A percentile compares a stretch with the other conserved stretches of the same genome.
phyloP scores from a whole-genome alignment of 2,888 invertebrate species.

The Laothoe populi region DNA sequence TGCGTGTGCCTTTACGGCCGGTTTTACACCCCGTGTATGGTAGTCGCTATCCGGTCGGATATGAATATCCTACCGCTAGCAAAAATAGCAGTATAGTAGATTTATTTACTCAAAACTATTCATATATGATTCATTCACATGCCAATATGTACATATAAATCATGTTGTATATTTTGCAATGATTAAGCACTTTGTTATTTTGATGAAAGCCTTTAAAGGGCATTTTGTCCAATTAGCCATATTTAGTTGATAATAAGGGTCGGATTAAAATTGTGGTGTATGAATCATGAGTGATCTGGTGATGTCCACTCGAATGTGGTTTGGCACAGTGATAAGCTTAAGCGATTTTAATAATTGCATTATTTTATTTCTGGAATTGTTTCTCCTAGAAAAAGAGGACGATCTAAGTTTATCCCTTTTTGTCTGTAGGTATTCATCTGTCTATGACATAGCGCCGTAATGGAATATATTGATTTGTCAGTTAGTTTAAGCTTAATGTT shows the following conservation, averaged over 20 bases:
- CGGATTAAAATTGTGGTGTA: slow-evolving; percentile 50
- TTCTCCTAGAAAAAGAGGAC: too few species aligned
- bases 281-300: slow-evolving; percentile 52
- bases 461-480: too few species aligned
- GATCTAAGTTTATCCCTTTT: too few species aligned
- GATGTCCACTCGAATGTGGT: slow-evolving; percentile 31
- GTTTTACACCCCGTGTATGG: too few species aligned
- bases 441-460: too few species aligned
- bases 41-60: too few species aligned
- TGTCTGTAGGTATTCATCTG: too few species aligned
- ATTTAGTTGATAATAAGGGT: slow-evolving; percentile 41
- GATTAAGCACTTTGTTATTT: slow-evolving; percentile 42
- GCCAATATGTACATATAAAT: neutral
- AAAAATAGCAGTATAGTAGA: too few species aligned
- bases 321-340: slow-evolving; percentile 31
- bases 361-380: neutral
- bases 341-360: slow-evolving; percentile 33
- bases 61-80: too few species aligned
- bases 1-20: too few species aligned
- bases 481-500: too few species aligned
- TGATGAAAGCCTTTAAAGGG: slow-evolving; percentile 60
- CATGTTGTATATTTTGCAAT: neutral
- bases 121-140: neutral
- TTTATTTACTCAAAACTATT: too few species aligned
- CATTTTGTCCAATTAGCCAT: slow-evolving; percentile 73